Percentiles rank a stretch among this genome's conserved stretches.
These are phyloP conservation scores for Lagorchestes hirsutus DNA, from an alignment of 2,797 vertebrate species.

Conservation along the genomic window DNA sequence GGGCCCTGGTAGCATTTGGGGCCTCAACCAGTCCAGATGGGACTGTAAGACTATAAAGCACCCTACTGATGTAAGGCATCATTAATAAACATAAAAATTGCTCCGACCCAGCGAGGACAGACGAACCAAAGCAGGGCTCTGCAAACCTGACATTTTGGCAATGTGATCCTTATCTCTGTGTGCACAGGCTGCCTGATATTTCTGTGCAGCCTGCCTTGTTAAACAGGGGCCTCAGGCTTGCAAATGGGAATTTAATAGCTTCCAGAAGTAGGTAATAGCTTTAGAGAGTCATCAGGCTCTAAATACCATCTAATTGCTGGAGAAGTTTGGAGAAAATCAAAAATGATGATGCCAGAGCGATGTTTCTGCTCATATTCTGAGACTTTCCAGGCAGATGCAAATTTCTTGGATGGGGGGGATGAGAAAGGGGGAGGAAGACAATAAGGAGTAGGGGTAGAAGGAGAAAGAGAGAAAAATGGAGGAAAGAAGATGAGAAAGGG, in stretches of 20 bases:
- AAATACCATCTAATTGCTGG: conserved; percentile 12
- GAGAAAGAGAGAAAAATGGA: no score
- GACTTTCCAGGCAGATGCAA: neutral
- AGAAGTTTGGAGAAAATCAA: neutral
- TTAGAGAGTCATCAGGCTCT: neutral
- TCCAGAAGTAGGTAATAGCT: neutral
- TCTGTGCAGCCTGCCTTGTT: neutral
- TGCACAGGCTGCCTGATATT: neutral
- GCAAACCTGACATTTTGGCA: accelerated
- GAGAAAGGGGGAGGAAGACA: neutral
- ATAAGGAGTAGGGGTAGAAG: neutral
- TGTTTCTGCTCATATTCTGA: neutral
- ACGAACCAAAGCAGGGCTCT: neutral
- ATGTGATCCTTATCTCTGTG: neutral
- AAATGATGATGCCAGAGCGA: neutral
- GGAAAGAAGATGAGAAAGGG: no score
- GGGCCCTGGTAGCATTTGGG: neutral
- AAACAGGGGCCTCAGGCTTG: neutral
- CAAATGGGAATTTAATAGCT: neutral
- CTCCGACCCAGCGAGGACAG: neutral
- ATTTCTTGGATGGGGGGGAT: neutral
- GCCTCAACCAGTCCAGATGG: neutral
- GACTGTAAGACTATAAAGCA: neutral
- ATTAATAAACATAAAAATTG: neutral
- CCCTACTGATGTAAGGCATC: neutral